Evolutionary conservation across 1,140 invertebrate genomes (phyloP).

Genomic region (Drosophila athabasca): DNA sequence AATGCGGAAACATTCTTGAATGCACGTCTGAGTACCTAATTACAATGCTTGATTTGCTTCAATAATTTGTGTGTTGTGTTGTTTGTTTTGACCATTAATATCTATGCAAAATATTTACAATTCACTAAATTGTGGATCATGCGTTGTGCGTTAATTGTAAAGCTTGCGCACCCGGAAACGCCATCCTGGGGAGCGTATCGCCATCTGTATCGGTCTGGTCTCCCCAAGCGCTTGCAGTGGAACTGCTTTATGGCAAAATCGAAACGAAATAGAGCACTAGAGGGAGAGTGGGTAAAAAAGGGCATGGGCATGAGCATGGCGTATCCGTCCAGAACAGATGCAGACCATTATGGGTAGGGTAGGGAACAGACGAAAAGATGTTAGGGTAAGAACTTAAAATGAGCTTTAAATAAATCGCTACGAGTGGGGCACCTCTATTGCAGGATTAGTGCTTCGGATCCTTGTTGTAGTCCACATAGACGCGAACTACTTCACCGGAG

Average conservation of each 20-base stretch:
- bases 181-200: slow-evolving; percentile 19
- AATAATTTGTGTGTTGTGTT: slow-evolving; percentile 24
- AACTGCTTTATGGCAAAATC: slow-evolving; percentile 74
- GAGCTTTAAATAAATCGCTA: slow-evolving; percentile 54
- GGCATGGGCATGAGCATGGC: too few relatives aligned
- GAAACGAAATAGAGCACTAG: slow-evolving; percentile 54
- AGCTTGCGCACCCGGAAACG: slow-evolving; percentile 54
- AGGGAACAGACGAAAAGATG: background rate
- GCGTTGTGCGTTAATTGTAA: slow-evolving; percentile 53
- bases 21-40: slow-evolving; percentile 20
- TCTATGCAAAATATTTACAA: slow-evolving; percentile 75
- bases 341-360: too few relatives aligned
- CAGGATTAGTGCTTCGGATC: slow-evolving; percentile 83
- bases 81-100: slow-evolving; percentile 35
- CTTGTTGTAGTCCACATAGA: slow-evolving; percentile 93
- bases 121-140: slow-evolving; percentile 68
- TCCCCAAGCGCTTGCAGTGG: slow-evolving; percentile 17
- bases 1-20: slow-evolving; percentile 72
- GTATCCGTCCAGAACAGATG: too few relatives aligned
- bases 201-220: background rate
- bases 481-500: slow-evolving; percentile 95
- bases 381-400: slow-evolving; percentile 48
- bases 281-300: slow-evolving; percentile 9
- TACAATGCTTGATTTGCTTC: slow-evolving; percentile 22
- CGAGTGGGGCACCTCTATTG: slow-evolving; percentile 67